Conservation (phyloP, 92 coral and sea anemone species). For the Parazoanthus swiftii region DNA sequence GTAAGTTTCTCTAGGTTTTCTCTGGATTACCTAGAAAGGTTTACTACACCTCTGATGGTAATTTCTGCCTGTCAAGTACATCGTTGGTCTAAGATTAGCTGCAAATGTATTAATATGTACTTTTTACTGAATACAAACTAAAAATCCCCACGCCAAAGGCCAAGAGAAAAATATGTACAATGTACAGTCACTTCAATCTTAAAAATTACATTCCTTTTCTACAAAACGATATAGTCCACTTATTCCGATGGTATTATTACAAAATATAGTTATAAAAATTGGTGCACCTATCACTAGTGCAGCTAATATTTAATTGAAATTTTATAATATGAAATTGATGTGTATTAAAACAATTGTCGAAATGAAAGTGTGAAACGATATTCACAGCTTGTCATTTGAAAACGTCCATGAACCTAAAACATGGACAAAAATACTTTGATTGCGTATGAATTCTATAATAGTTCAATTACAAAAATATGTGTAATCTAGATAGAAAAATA, state of each 20-base stretch:
- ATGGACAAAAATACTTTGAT: conserved; percentile 19
- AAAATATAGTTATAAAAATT: conserved; percentile 33
- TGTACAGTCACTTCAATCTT: conserved; percentile 21
- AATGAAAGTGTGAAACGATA: conserved; percentile 2
- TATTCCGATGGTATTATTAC: neutral
- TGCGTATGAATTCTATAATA: neutral
- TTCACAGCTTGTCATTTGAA: conserved; percentile 3
- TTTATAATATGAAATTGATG: conserved; percentile 13
- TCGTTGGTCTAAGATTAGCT: neutral
- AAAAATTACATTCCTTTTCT: conserved; percentile 39
- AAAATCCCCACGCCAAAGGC: conserved; percentile 10
- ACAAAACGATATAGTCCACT: conserved; percentile 23
- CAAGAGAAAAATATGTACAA: conserved; percentile 41
- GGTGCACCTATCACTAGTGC: conserved; percentile 23
- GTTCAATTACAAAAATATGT: conserved; percentile 18
- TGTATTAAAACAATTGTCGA: conserved; percentile 11
- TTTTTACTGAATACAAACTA: conserved; percentile 12
- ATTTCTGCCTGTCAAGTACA: neutral
- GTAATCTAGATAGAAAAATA: neutral
- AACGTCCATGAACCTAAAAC: neutral
- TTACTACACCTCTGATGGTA: neutral
- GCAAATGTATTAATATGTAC: neutral
- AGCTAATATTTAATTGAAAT: conserved; percentile 21
- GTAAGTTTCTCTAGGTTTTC: neutral
- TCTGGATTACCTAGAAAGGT: neutral